A percentile compares a stretch with the other conserved stretches of the same genome.
These are phyloP conservation scores for Squalus acanthias DNA, from an alignment of 2,797 vertebrate genomes.

Conservation along the genomic window DNA sequence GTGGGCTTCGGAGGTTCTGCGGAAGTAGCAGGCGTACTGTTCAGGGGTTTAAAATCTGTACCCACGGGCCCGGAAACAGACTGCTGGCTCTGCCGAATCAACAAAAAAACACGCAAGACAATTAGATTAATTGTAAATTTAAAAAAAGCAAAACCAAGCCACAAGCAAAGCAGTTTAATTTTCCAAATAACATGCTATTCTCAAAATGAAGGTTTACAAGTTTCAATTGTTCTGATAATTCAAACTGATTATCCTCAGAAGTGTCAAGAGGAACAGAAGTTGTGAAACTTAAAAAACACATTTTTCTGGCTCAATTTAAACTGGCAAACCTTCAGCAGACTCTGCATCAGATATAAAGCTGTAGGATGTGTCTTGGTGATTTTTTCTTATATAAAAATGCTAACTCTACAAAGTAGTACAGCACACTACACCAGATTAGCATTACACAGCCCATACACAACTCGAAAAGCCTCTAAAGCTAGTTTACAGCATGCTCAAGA, in stretches of 20 bases:
- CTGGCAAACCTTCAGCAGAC: slow-evolving; percentile 33
- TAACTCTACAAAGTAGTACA: slow-evolving; percentile 30
- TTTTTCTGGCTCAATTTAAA: slow-evolving; percentile 24
- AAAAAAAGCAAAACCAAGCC: background rate
- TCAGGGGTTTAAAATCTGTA: slow-evolving; percentile 79
- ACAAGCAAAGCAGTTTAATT: slow-evolving; percentile 32
- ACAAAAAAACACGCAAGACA: slow-evolving; percentile 31
- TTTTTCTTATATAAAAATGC: background rate
- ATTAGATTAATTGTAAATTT: background rate
- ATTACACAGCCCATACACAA: slow-evolving; percentile 35
- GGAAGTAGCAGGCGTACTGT: slow-evolving; percentile 68
- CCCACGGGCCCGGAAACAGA: slow-evolving; percentile 74
- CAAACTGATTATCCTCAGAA: background rate
- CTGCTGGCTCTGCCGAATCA: slow-evolving; percentile 77
- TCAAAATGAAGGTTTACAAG: slow-evolving; percentile 35
- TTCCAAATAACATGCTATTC: slow-evolving; percentile 27
- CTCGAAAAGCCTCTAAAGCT: slow-evolving; percentile 32
- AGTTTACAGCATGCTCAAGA: slow-evolving; percentile 41
- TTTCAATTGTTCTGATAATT: slow-evolving; percentile 2
- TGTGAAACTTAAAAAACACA: background rate
- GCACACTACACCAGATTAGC: slow-evolving; percentile 30
- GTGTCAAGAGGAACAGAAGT: background rate
- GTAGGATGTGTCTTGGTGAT: background rate
- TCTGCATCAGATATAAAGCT: slow-evolving; percentile 31
- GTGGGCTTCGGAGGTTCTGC: slow-evolving; percentile 88